Conservation (phyloP, 1,140 invertebrate species). For the Archegozetes longisetosus region DNA sequence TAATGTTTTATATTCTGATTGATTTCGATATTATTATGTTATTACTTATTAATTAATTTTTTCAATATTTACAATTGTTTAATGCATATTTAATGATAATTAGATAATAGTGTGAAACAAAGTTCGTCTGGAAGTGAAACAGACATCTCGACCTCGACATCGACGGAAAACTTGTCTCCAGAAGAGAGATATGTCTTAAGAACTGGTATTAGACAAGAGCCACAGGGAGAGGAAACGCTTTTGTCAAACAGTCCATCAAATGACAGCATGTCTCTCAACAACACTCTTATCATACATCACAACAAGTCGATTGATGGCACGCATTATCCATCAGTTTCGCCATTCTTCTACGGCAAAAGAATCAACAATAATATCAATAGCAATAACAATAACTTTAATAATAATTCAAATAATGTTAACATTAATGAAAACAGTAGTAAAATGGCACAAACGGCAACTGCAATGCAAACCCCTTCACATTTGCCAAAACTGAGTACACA, state of each 20-base stretch:
- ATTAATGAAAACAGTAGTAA: not conserved
- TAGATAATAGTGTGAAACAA: not conserved
- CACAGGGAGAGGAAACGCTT: slow-evolving; percentile 64
- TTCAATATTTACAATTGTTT: too few relatives aligned
- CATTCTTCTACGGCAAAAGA: slow-evolving; percentile 20
- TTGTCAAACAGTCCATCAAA: slow-evolving; percentile 26
- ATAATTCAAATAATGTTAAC: slow-evolving; percentile 4
- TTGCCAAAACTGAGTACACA: not conserved
- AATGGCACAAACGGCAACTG: not conserved
- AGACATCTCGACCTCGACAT: slow-evolving; percentile 73
- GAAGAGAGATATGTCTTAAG: slow-evolving; percentile 65
- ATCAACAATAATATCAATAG: not conserved
- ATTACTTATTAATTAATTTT: not conserved
- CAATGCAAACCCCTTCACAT: not conserved
- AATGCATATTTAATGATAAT: too few relatives aligned
- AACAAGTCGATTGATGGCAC: slow-evolving; percentile 18
- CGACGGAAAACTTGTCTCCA: slow-evolving; percentile 69
- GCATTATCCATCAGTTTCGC: slow-evolving; percentile 14
- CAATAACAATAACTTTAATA: not conserved
- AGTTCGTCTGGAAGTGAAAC: slow-evolving; percentile 57
- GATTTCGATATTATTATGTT: not conserved
- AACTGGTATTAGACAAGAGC: slow-evolving; percentile 68
- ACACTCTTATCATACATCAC: slow-evolving; percentile 28
- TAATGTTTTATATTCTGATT: not conserved
- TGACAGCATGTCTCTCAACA: slow-evolving; percentile 18